Evolutionary conservation across 2,113 vertebrate genomes (phyloP), one percentile per base, ranked within the genome.

Genomic region (Solea senegalensis): DNA sequence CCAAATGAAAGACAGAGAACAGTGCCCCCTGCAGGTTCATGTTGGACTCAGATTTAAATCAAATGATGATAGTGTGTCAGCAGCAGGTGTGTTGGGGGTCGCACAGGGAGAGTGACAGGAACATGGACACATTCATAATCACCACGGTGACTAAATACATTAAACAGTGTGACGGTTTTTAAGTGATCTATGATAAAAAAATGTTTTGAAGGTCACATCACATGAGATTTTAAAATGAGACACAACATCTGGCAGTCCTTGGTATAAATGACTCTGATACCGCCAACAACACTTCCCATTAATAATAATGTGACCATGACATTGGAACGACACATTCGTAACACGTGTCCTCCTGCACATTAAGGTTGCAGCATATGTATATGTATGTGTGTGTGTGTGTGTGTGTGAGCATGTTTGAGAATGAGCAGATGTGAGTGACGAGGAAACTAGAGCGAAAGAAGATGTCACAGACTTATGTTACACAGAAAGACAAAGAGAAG

Each of bases 381-480:
- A 39, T 27, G 15, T 52, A 39, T 60, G 56, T 40, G 45, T 68
- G 50, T 49, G 49, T 46, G 27, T 56, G 78, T 57, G 64, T 16
- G 54, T 14, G 16, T 61, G 40, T 72, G 65, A 55, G 60, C 78
- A 53, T 69, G 81, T 59, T 72, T 21, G 64, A 0, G 2, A 62
- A 49, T 45, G 7, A 59, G 75, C 78, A 73, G 52, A 54, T 15
- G 71, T 61, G 66, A 61, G 63, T 82, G 78, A 87, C 60, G 9
- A 5, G 87, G 89, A 90, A 88, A 82, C 76, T 74, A 84, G 88
- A 68, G 9, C 75, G 76, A 63, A 12, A 3, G 81, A 41, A 59
- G 60, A 73, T 7, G 15, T 21, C 16, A 52, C 50, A 54, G 50
- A 11, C 46, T 5, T 16, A n/a, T 12, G 53, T 2, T 5, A 65